Evolutionary conservation across 2,113 vertebrate species (phyloP), one percentile per base, ranked within the genome.

Genomic region (Eulemur macaco): DNA sequence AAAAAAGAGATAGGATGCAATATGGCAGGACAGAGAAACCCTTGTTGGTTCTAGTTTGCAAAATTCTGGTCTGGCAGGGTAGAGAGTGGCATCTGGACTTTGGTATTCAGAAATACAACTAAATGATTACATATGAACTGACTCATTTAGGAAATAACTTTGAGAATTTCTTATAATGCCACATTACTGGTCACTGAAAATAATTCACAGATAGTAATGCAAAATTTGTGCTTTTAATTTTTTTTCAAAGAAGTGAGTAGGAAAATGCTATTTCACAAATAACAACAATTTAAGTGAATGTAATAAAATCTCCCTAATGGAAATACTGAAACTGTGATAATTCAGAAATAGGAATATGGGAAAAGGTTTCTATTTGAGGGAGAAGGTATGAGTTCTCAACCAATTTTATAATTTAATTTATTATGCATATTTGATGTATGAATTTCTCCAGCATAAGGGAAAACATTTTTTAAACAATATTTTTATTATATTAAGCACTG

Each of bases 371-470:
- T 77, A 15, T 54, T 88, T 64, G 23, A 15, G 15, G 4, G 4
- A 2, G 86, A 78, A 7, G 0, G 0, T 81, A n/a, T 42, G 3
- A 50, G 12, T 86, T 78, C 27, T 45, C n/a, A 60, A 60, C 8
- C 14, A 74, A 56, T 37, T 81, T 93, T 83, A 50, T 42, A 71
- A 50, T 69, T 77, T 10, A 71, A 23, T 78, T 85, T 97, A 80
- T 66, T 94, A 92, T 93, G 86, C 76, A 86, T 83, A 95, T 85
- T 96, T 98, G 11, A 96, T 97, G 29, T 54, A 8, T 88, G 87
- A 88, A 76, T 94, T 21, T 94, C 25, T 95, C 39, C 56, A 10
- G 2, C 12, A 84, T 54, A 56, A 5, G 76, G 18, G 52, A 34
- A 95, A 85, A 11, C 31, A 20, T 87, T 93, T 56, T 74, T 73